These are phyloP conservation scores for Anguilla japonica DNA, from an alignment of 2,113 vertebrate species.

Conservation along the genomic window DNA sequence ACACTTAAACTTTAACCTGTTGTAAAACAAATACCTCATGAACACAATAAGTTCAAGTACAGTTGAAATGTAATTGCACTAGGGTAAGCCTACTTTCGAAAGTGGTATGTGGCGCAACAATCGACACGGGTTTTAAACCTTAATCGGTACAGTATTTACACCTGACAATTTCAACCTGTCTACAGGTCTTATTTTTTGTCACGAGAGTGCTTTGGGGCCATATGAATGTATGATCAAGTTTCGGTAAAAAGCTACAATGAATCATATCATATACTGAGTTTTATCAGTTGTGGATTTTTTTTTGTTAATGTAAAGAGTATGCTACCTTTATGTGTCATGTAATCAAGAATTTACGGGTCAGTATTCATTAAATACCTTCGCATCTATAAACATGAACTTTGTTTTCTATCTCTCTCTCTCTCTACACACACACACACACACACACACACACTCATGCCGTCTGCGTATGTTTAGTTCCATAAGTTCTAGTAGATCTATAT, in stretches of 20 bases:
- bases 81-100: constrained; percentile 10
- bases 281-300: constrained; percentile 78
- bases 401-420: not conserved
- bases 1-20: not conserved
- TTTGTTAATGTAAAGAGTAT: not conserved
- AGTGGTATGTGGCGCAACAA: constrained; percentile 42
- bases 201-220: constrained; percentile 69
- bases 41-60: constrained; percentile 29
- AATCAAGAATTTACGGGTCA: not conserved
- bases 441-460: no score
- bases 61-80: constrained; percentile 41
- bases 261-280: constrained; percentile 83
- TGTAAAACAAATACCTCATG: constrained; percentile 56
- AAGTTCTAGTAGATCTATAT: not conserved
- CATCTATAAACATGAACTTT: not conserved
- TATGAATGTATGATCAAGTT: constrained; percentile 77
- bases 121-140: constrained; percentile 42
- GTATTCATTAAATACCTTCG: not conserved
- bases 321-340: not conserved
- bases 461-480: not conserved
- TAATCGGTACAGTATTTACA: constrained; percentile 46
- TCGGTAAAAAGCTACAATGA: constrained; percentile 76
- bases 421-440: not conserved
- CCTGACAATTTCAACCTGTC: constrained; percentile 46
- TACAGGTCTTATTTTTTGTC: constrained; percentile 50